A percentile compares a stretch with the other conserved stretches of the same genome.
Conservation (phyloP, 2,113 vertebrate species). For the Oreochromis tanganicae region DNA sequence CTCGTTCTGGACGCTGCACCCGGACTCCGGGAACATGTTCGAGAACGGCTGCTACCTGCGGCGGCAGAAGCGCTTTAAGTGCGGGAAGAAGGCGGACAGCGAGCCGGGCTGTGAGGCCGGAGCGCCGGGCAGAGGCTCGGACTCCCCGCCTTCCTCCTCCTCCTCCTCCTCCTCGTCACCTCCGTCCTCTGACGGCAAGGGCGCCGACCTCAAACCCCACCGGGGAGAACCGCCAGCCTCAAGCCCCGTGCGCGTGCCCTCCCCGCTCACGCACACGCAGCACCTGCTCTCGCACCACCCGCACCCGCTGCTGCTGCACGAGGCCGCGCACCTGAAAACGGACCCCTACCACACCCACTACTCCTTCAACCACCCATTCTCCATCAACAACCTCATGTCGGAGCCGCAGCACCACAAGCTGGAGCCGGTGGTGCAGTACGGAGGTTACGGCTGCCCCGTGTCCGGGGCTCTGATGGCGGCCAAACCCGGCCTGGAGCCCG, state of each 20-base stretch:
- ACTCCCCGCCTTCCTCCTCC: constrained; percentile 81
- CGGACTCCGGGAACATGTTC: constrained; percentile 96
- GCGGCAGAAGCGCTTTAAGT: constrained; percentile 93
- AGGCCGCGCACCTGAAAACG: constrained; percentile 82
- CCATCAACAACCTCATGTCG: constrained; percentile 95
- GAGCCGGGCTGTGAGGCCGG: constrained; percentile 25
- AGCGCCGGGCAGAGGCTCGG: constrained; percentile 44
- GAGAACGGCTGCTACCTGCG: constrained; percentile 94
- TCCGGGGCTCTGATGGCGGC: constrained; percentile 82
- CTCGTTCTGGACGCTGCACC: constrained; percentile 94
- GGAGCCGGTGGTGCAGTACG: constrained; percentile 90
- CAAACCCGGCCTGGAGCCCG: constrained; percentile 82
- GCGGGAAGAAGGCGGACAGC: constrained; percentile 68
- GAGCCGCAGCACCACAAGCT: constrained; percentile 91
- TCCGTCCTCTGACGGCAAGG: neutral
- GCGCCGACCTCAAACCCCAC: constrained; percentile 74
- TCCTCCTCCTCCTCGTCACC: constrained; percentile 59
- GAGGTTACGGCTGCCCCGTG: constrained; percentile 84
- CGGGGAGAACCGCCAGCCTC: neutral
- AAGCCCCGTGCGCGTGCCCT: constrained; percentile 32
- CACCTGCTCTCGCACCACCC: constrained; percentile 70
- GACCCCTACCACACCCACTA: constrained; percentile 75
- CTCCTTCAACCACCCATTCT: constrained; percentile 94
- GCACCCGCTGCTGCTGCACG: constrained; percentile 79
- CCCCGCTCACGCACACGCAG: constrained; percentile 73